Percentiles rank a stretch among this genome's conserved stretches.
These are phyloP conservation scores for Drosophila neonasuta DNA, from an alignment of 2,888 invertebrate species.

Conservation along the genomic window DNA sequence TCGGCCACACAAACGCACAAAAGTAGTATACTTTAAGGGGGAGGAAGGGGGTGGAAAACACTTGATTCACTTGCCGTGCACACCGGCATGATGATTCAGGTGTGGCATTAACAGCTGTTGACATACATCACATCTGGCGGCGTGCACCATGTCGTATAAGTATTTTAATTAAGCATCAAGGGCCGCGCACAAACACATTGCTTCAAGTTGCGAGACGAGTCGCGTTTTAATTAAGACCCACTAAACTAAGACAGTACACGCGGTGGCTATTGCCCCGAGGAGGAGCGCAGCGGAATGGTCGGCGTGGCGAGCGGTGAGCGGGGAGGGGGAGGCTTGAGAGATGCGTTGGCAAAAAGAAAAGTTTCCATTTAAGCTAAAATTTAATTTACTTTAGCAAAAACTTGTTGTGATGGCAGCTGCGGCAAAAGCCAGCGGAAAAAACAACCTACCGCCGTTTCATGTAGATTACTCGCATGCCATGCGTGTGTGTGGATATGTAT, in stretches of 20 bases:
- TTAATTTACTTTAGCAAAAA: constrained; percentile 70
- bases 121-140: constrained; percentile 52
- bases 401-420: constrained; percentile 70
- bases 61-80: constrained; percentile 47
- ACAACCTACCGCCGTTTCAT: constrained; percentile 24
- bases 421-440: constrained; percentile 26
- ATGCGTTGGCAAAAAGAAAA: constrained; percentile 53
- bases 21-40: not conserved
- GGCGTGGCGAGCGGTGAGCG: not conserved
- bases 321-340: constrained; percentile 30
- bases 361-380: constrained; percentile 70
- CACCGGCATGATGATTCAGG: constrained; percentile 42
- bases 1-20: constrained; percentile 45
- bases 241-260: constrained; percentile 60
- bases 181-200: constrained; percentile 60
- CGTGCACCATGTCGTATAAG: constrained; percentile 75
- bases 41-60: constrained; percentile 18
- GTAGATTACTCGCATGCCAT: constrained; percentile 56
- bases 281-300: not conserved
- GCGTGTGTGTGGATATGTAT: constrained; percentile 11
- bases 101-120: constrained; percentile 73
- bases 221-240: constrained; percentile 73
- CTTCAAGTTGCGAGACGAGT: constrained; percentile 59
- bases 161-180: constrained; percentile 78
- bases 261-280: not conserved